Base-by-base conservation (phyloP, 2,888 invertebrate genomes). In the Chrysodeixis includens region DNA sequence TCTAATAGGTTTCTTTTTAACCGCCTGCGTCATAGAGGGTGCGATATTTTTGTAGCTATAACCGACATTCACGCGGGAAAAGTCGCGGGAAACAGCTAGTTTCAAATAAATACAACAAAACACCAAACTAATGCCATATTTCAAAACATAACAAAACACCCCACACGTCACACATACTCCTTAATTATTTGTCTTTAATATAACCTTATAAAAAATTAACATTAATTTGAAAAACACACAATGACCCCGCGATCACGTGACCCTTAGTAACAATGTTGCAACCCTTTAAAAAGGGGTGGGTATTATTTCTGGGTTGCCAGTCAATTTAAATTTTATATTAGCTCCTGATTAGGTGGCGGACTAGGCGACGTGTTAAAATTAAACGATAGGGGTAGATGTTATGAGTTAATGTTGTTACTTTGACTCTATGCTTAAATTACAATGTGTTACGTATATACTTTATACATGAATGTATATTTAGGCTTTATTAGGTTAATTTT, bases 241-340 rank as follows among this genome's bases (percentile, higher is more conserved):
- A 44, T 32, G 40, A 40, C 40, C 40, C n/a, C 40, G 6, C n/a
- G 40, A 40, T 40, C 40, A 40, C 35, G 54, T 26, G 40, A 44
- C 70, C 75, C 66, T 69, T 52, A 60, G 52, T 60, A 68, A 75
- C 79, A 75, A 75, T 74, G 66, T 63, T 60, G 30, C 66, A 66
- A 79, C 81, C 79, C 71, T 71, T 76, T 69, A 51, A 53, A 58
- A 63, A 74, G 71, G 66, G 70, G 59, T 71, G 72, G 81, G 75
- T 82, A 82, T 82, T 75, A 80, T 83, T 76, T 71, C 73, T 78
- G 69, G 68, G 66, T 59, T 58, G 74, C 57, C 55, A 69, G 74
- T 72, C 78, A 83, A 88, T 88, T 87, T 87, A 83, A 88, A 88
- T 88, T 85, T 84, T 81, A 86, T 82, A 88, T 85, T 71, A 82